A percentile compares a stretch with the other conserved stretches of the same genome.
Conservation (phyloP, 2,797 vertebrate genomes). For the Danio tinwini region DNA sequence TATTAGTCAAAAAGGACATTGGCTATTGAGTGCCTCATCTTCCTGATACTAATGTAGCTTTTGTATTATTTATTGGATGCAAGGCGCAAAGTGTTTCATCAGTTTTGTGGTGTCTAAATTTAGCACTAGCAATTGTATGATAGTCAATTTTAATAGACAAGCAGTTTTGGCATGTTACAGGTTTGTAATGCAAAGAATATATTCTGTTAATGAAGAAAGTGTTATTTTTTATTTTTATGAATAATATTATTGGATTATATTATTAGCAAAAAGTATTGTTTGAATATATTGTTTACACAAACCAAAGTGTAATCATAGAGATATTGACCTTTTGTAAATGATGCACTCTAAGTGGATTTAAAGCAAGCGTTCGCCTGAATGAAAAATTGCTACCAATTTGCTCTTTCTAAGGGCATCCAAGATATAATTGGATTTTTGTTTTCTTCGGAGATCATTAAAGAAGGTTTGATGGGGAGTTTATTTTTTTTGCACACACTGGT, state of each 20-base stretch:
- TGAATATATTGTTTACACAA: neutral
- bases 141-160: neutral
- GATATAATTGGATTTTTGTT: too few relatives aligned
- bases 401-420: too few relatives aligned
- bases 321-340: neutral
- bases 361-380: neutral
- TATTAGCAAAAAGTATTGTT: neutral
- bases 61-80: conserved; percentile 35
- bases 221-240: neutral
- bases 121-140: neutral
- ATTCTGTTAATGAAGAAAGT: neutral
- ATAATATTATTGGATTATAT: neutral
- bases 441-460: too few relatives aligned
- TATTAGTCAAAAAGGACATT: conserved; percentile 20
- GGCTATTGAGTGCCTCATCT: neutral
- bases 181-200: neutral
- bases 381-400: too few relatives aligned
- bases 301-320: neutral
- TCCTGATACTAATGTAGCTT: conserved; percentile 5
- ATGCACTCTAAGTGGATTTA: neutral
- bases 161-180: neutral
- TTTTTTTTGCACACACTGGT: too few relatives aligned
- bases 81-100: neutral
- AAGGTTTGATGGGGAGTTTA: too few relatives aligned
- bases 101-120: conserved; percentile 1